Conservation (phyloP, 2,113 vertebrate species). For the Hassar affinis region DNA sequence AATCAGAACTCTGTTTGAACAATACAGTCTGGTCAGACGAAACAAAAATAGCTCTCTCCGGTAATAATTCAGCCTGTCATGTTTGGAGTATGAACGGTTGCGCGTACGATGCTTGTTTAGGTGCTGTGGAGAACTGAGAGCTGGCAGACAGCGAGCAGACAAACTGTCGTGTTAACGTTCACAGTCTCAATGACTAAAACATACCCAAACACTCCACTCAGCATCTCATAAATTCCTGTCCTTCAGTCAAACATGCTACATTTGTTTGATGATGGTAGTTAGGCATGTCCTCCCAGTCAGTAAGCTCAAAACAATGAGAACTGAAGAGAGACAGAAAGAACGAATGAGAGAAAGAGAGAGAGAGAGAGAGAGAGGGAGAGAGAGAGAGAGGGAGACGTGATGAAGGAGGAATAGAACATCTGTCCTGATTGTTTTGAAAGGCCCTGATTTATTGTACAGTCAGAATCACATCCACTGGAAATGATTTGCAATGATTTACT, state of each 20-base stretch:
- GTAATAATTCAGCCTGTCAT: background rate
- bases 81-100: background rate
- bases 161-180: constrained; percentile 35
- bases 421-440: constrained; percentile 40
- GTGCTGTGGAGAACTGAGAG: constrained; percentile 37
- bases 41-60: background rate
- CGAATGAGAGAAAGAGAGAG: background rate
- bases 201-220: constrained; percentile 41
- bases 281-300: constrained; percentile 52
- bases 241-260: constrained; percentile 58
- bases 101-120: constrained; percentile 1
- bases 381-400: constrained; percentile 13
- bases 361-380: constrained; percentile 16
- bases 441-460: constrained; percentile 41
- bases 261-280: constrained; percentile 59
- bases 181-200: constrained; percentile 44
- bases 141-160: constrained; percentile 37
- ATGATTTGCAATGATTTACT: constrained; percentile 36
- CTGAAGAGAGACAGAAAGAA: constrained; percentile 16
- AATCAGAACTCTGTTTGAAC: background rate
- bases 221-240: constrained; percentile 54
- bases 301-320: constrained; percentile 36
- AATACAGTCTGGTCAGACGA: background rate
- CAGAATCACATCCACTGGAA: constrained; percentile 28
- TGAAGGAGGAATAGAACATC: constrained; percentile 42